Evolutionary conservation across 2,797 vertebrate species (phyloP).

Genomic region (Labeo calbasu): DNA sequence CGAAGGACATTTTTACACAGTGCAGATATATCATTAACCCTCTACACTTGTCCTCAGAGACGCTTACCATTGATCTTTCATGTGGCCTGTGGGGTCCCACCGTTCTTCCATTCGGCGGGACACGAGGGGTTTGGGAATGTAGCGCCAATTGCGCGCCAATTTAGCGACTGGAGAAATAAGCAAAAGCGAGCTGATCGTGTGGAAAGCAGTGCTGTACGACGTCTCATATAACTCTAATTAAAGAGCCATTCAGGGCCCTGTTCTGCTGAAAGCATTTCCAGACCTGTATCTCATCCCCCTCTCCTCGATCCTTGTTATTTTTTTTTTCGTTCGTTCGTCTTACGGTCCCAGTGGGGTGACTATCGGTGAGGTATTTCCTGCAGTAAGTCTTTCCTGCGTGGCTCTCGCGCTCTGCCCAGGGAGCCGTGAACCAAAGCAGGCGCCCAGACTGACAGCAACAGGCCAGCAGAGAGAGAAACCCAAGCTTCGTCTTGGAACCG

Average conservation of each 20-base stretch:
- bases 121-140: slow-evolving; percentile 40
- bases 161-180: slow-evolving; percentile 41
- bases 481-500: slow-evolving; percentile 44
- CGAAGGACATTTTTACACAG: slow-evolving; percentile 49
- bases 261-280: slow-evolving; percentile 78
- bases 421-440: slow-evolving; percentile 68
- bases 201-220: slow-evolving; percentile 69
- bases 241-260: slow-evolving; percentile 72
- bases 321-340: slow-evolving; percentile 69
- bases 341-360: slow-evolving; percentile 75
- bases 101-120: slow-evolving; percentile 40
- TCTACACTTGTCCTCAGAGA: slow-evolving; percentile 36
- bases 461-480: slow-evolving; percentile 52
- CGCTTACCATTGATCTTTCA: slow-evolving; percentile 46
- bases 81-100: slow-evolving; percentile 45
- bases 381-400: slow-evolving; percentile 68
- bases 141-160: slow-evolving; percentile 34
- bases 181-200: slow-evolving; percentile 52
- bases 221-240: slow-evolving; percentile 73
- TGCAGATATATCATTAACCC: slow-evolving; percentile 53
- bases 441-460: slow-evolving; percentile 57
- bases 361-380: slow-evolving; percentile 79
- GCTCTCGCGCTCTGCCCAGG: slow-evolving; percentile 67
- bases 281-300: slow-evolving; percentile 53
- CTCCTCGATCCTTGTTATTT: slow-evolving; percentile 37